Percentiles rank a stretch among this genome's conserved stretches.
These are phyloP conservation scores for Phengaris arion DNA, from an alignment of 2,888 invertebrate genomes.

Conservation along the genomic window DNA sequence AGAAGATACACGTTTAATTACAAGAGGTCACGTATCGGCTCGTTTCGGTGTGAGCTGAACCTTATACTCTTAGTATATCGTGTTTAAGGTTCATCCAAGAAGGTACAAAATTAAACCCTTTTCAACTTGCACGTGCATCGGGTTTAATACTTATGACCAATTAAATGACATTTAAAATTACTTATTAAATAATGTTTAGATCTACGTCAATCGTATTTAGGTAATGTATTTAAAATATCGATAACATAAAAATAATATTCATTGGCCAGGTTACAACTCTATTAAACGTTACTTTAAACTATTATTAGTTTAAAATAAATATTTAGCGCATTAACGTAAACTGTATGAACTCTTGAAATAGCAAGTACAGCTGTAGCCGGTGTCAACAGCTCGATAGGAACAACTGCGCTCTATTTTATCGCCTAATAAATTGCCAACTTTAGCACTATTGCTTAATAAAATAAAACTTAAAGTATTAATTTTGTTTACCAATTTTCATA, in stretches of 20 bases:
- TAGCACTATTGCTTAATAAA: neutral
- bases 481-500: neutral
- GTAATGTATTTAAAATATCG: too few species aligned
- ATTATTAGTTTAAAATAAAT: neutral
- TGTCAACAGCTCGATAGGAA: conserved; percentile 16
- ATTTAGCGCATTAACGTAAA: neutral
- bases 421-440: conserved; percentile 18
- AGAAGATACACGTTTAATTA: too few species aligned
- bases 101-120: neutral
- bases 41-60: too few species aligned
- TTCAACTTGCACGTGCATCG: neutral
- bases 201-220: too few species aligned
- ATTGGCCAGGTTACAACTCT: too few species aligned
- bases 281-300: too few species aligned
- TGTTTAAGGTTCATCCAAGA: neutral
- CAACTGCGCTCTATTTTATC: conserved; percentile 27
- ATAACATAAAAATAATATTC: too few species aligned
- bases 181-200: too few species aligned
- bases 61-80: neutral
- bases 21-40: too few species aligned
- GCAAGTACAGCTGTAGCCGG: neutral
- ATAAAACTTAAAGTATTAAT: conserved; percentile 1
- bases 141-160: too few species aligned
- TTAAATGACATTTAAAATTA: too few species aligned
- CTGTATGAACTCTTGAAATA: conserved; percentile 20